phyloP scores from a whole-genome alignment of 1,140 invertebrate species.

The Leptopilina clavipes region DNA sequence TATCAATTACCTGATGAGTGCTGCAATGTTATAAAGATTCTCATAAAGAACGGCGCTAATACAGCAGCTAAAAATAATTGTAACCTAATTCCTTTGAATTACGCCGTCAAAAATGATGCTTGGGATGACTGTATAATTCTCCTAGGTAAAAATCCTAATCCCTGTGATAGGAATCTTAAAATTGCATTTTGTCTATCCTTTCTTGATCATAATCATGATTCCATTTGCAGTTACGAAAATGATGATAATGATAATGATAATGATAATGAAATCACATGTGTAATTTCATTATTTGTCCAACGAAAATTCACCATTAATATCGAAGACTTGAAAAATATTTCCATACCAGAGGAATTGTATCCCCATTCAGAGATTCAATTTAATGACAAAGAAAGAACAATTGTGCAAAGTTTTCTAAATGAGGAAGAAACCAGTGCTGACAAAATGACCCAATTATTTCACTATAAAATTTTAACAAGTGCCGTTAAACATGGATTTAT shows the following conservation, averaged over 20 bases:
- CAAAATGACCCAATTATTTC: not conserved
- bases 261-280: too few relatives aligned
- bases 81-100: not conserved
- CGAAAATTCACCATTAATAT: not conserved
- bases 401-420: not conserved
- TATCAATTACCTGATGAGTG: not conserved
- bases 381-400: not conserved
- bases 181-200: not conserved
- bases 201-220: not conserved
- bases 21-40: not conserved
- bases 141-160: not conserved
- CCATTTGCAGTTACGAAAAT: not conserved
- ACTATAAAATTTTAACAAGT: not conserved
- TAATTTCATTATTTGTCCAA: not conserved
- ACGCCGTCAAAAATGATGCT: not conserved
- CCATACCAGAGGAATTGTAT: not conserved
- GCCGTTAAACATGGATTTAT: not conserved
- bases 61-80: not conserved
- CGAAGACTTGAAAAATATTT: not conserved
- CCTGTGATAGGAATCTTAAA: not conserved
- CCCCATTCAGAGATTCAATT: not conserved
- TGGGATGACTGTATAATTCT: not conserved
- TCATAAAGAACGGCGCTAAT: not conserved
- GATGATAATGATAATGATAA: not conserved
- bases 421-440: not conserved